phyloP scores from a whole-genome alignment of 2,113 vertebrate species.

The Condylura cristata region DNA sequence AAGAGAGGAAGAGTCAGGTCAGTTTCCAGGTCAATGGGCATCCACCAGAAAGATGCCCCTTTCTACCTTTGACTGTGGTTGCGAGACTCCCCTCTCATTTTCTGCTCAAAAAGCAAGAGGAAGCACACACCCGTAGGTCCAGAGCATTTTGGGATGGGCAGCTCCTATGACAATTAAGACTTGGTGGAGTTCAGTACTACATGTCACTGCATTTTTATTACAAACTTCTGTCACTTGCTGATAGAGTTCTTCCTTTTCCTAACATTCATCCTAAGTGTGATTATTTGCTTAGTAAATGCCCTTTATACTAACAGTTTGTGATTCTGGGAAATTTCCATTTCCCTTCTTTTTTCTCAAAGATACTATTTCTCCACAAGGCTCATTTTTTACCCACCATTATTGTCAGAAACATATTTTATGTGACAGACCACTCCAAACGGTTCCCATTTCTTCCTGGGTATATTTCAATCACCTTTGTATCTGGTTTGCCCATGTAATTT shows the following conservation, averaged over 20 bases:
- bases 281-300: slow-evolving; percentile 9
- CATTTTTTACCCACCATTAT: background rate
- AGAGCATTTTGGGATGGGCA: background rate
- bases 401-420: background rate
- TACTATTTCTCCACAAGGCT: background rate
- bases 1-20: background rate
- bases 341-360: background rate
- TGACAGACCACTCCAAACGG: slow-evolving; percentile 13
- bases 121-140: background rate
- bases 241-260: background rate
- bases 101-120: slow-evolving; percentile 4
- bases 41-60: background rate
- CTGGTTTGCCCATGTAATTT: background rate
- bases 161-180: background rate
- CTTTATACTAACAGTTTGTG: background rate
- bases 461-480: background rate
- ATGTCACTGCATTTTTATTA: background rate
- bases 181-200: background rate
- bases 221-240: background rate
- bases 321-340: slow-evolving; percentile 52
- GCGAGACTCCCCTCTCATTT: background rate
- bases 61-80: background rate
- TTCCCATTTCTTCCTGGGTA: background rate
- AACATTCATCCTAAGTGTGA: background rate
- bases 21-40: background rate